phyloP scores from a whole-genome alignment of 2,113 vertebrate species.

The Amphiprion ocellaris region DNA sequence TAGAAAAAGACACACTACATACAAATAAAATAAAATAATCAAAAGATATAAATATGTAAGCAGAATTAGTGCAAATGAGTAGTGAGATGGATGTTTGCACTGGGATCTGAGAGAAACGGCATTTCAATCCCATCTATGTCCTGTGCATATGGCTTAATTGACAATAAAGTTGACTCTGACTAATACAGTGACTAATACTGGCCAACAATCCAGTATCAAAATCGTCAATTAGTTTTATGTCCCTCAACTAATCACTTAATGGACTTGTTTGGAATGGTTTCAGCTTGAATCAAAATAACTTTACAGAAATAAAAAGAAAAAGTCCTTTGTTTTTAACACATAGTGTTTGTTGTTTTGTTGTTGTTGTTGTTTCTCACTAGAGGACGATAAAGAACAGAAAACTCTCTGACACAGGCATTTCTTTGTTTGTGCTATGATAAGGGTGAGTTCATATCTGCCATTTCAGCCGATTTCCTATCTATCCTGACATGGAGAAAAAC shows the following conservation, averaged over 20 bases:
- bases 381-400: background rate
- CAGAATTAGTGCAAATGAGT: too few species aligned
- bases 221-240: too few species aligned
- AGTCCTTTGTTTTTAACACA: too few species aligned
- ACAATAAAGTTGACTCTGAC: too few species aligned
- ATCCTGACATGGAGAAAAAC: slow-evolving; percentile 23
- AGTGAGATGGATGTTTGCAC: too few species aligned
- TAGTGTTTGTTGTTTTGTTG: background rate
- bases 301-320: background rate
- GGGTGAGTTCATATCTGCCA: slow-evolving; percentile 8
- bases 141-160: too few species aligned
- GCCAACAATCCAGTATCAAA: background rate
- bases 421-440: slow-evolving; percentile 29
- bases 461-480: slow-evolving; percentile 66
- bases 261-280: background rate
- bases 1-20: too few species aligned
- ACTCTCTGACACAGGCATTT: background rate
- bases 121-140: too few species aligned
- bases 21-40: too few species aligned
- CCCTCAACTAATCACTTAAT: background rate
- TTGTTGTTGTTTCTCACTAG: background rate
- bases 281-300: background rate
- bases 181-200: background rate
- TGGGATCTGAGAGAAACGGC: too few species aligned
- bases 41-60: too few species aligned